Evolutionary conservation across 2,113 vertebrate genomes (phyloP), one percentile per base, ranked within the genome.

Genomic region (Rostratula benghalensis): DNA sequence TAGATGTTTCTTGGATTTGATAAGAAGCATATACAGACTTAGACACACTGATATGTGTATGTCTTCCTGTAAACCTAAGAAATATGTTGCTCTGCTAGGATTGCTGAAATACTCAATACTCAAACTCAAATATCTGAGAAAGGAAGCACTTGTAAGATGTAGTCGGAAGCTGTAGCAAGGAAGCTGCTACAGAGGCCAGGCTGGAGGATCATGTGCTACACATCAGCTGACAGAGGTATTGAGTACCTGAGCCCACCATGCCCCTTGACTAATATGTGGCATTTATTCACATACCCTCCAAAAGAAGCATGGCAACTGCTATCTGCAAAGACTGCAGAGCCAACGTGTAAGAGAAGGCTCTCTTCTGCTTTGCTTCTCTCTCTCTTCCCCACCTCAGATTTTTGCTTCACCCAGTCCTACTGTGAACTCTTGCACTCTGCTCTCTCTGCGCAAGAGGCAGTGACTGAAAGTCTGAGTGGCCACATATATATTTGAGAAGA

Each of bases 321-420:
- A 14, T n/a, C 46, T 81, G 51, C 50, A 70, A 76, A 76, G 69
- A 31, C 45, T 56, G 46, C 48, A 68, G 46, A 56, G 43, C 19
- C 1, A 1, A 67, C 7, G 22, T 28, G 33, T 1, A 14, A 56
- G 37, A 35, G 6, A 48, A 15, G 64, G 14, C 30, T 78, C 14
- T 53, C 13, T 35, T 80, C 70, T 63, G 57, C 68, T 81, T 81
- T 73, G 27, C 43, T 77, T 33, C 46, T 75, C 45, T 59, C 50
- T 48, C 45, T 59, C 50, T 48, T 43, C 33, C 8, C 37, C 5
- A 9, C 20, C 30, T 41, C 0, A 0, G 19, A 12, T 25, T 83
- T 70, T 74, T 74, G 30, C 20, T 39, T 74, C 37, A 39, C 51
- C 6, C 21, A n/a, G 15, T 6, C 37, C 33, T 7, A 18, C 12